These are phyloP conservation scores for Mirounga angustirostris DNA, from an alignment of 2,113 vertebrate species.

Conservation along the genomic window DNA sequence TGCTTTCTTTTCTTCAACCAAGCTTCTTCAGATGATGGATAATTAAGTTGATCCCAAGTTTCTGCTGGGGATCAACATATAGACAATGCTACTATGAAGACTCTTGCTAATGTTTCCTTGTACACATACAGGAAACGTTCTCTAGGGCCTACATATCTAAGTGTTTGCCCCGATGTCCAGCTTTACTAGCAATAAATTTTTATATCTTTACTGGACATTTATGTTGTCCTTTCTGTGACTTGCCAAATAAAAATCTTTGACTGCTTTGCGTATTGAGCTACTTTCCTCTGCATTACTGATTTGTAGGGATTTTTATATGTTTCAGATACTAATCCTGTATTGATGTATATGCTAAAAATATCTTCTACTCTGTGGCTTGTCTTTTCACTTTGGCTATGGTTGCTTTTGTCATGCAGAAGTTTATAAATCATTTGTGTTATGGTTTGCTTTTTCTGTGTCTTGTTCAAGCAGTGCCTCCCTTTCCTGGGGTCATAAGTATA, in stretches of 20 bases:
- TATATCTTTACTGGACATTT: not conserved
- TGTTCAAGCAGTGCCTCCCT: not conserved
- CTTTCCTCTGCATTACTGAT: not conserved
- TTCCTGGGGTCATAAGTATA: not conserved
- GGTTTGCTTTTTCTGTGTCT: not conserved
- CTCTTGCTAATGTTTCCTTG: not conserved
- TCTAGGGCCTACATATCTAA: not conserved
- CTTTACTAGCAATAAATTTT: not conserved
- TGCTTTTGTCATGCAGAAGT: not conserved
- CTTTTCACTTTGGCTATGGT: not conserved
- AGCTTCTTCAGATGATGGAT: not conserved
- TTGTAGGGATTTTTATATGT: not conserved
- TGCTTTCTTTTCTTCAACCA: not conserved
- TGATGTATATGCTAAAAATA: not conserved
- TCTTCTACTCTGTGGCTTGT: not conserved
- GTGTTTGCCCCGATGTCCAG: not conserved
- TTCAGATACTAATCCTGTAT: not conserved
- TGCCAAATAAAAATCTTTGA: not conserved
- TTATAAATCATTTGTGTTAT: not conserved
- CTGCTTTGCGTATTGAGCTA: not conserved
- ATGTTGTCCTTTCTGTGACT: not conserved
- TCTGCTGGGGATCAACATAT: not conserved
- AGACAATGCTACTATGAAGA: not conserved
- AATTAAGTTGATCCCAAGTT: not conserved
- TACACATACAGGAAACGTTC: not conserved